Percentiles rank a stretch among this genome's conserved stretches.
phyloP scores from a whole-genome alignment of 2,113 vertebrate species.

The Chloroceryle aenea region DNA sequence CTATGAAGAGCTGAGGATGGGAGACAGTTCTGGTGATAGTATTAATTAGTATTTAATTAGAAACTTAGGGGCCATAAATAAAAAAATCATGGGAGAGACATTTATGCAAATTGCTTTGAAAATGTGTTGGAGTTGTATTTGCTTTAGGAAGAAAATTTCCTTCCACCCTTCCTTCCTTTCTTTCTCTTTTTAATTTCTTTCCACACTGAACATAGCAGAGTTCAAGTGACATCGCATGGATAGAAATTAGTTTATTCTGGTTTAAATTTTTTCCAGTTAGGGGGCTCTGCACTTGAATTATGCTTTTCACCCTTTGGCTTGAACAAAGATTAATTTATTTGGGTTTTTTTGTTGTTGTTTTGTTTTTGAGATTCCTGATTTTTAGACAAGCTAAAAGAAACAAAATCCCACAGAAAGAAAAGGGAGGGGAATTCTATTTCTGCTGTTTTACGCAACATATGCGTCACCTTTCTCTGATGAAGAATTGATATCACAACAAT shows the following conservation, averaged over 20 bases:
- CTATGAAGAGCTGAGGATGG: constrained; percentile 75
- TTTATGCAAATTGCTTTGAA: constrained; percentile 77
- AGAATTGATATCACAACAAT: background rate
- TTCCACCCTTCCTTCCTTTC: background rate
- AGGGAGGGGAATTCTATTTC: background rate
- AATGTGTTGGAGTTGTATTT: constrained; percentile 52
- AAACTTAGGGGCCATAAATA: constrained; percentile 86
- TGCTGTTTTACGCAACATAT: background rate
- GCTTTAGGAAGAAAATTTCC: constrained; percentile 12
- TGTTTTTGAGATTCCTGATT: constrained; percentile 17
- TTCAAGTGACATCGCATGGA: constrained; percentile 35
- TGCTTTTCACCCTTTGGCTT: constrained; percentile 29
- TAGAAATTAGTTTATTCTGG: constrained; percentile 11
- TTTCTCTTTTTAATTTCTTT: background rate
- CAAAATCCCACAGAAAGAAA: background rate
- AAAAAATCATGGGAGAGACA: constrained; percentile 77
- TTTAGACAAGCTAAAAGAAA: background rate
- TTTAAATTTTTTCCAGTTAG: constrained; percentile 55
- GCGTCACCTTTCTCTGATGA: constrained; percentile 5
- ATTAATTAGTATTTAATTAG: constrained; percentile 93
- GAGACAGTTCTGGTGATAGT: constrained; percentile 80
- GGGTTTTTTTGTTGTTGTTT: too few relatives aligned
- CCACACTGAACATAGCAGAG: background rate
- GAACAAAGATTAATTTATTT: too few relatives aligned
- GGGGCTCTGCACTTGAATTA: constrained; percentile 5